phyloP scores from a whole-genome alignment of 2,888 invertebrate species.

The Choreutis nemorana region DNA sequence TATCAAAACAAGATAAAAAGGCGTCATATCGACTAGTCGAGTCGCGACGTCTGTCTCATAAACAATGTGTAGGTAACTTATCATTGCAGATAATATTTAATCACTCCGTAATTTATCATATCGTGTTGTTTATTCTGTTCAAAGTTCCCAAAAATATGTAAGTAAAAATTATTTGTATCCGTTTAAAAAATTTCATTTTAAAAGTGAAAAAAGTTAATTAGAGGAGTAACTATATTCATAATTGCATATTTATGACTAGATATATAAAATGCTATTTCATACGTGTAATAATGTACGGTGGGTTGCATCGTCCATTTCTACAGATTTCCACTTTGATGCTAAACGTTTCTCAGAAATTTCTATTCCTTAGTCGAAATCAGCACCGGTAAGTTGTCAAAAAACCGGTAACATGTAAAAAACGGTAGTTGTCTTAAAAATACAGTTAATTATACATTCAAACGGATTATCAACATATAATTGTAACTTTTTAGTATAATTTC shows the following conservation, averaged over 20 bases:
- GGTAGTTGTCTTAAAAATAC: no score
- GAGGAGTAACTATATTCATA: conserved; percentile 1
- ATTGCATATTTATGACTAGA: conserved; percentile 5
- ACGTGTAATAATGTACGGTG: conserved; percentile 3
- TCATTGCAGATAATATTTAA: no score
- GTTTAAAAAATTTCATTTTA: conserved; percentile 3
- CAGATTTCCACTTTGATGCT: no score
- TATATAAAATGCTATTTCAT: conserved; percentile 5
- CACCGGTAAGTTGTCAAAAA: not conserved
- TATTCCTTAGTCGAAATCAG: no score
- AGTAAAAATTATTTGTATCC: conserved; percentile 2
- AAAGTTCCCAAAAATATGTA: conserved; percentile 1
- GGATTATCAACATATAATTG: no score
- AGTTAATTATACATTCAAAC: no score
- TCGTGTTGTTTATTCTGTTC: no score
- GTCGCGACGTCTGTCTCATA: conserved; percentile 1
- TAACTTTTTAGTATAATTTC: no score
- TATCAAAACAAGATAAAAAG: no score
- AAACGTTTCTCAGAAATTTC: no score
- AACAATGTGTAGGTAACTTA: not conserved
- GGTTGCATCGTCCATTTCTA: no score
- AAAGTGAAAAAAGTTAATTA: conserved; percentile 3
- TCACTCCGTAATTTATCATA: no score
- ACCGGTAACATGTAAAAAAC: not conserved
- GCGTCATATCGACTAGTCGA: conserved; percentile 4